A percentile compares a stretch with the other conserved stretches of the same genome.
These are phyloP conservation scores for Anastatus disparis DNA, from an alignment of 1,140 invertebrate genomes.

Conservation along the genomic window DNA sequence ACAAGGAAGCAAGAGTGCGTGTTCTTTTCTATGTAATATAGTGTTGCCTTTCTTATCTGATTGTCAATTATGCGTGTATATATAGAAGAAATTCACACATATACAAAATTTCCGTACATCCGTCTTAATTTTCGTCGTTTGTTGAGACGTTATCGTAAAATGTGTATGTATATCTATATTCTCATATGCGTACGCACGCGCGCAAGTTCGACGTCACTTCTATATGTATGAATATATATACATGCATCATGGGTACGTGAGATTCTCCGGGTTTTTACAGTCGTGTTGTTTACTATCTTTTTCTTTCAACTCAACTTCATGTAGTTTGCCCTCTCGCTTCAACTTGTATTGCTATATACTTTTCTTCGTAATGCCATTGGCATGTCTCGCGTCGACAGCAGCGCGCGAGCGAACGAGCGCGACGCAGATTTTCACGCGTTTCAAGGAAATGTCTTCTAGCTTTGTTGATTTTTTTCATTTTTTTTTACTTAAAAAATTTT, in stretches of 20 bases:
- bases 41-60: neutral
- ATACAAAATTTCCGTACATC: neutral
- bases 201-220: too few species aligned
- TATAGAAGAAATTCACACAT: neutral
- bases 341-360: neutral
- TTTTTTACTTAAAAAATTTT: too few species aligned
- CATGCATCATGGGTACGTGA: neutral
- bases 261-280: slow-evolving; percentile 30
- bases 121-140: too few species aligned
- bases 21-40: neutral
- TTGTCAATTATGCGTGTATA: slow-evolving; percentile 7
- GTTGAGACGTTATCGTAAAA: slow-evolving; percentile 8
- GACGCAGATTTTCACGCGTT: slow-evolving; percentile 30
- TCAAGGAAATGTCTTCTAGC: too few species aligned
- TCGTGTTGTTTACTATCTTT: neutral
- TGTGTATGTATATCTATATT: neutral
- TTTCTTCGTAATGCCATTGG: slow-evolving; percentile 38
- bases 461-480: too few species aligned
- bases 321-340: slow-evolving; percentile 1
- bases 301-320: neutral
- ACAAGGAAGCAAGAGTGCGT: neutral
- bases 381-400: slow-evolving; percentile 3
- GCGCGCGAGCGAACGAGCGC: neutral
- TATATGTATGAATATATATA: too few species aligned
- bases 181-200: neutral